Percentiles rank a stretch among this genome's conserved stretches.
Conservation (phyloP, 2,888 invertebrate genomes). For the Neuroscelio doddi region DNA sequence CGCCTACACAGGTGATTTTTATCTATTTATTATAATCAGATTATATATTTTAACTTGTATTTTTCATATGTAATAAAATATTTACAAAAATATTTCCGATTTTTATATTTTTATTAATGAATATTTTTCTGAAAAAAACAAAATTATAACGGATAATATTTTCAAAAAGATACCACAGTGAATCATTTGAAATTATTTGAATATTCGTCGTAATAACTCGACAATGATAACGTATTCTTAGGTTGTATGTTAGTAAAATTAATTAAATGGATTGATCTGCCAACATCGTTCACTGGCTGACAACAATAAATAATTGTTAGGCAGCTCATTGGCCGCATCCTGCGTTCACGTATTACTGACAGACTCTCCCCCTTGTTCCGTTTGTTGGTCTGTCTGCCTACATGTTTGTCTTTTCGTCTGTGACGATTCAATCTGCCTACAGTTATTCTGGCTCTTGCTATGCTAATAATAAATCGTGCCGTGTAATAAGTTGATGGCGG, state of each 20-base stretch:
- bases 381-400: constrained; percentile 63
- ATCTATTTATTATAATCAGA: too few species aligned
- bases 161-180: too few species aligned
- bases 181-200: too few species aligned
- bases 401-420: constrained; percentile 58
- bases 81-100: too few species aligned
- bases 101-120: too few species aligned
- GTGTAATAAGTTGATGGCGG: constrained; percentile 25
- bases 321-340: constrained; percentile 70
- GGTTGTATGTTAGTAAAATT: constrained; percentile 28
- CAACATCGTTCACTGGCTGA: constrained; percentile 55
- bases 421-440: constrained; percentile 48
- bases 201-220: too few species aligned
- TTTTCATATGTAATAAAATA: too few species aligned
- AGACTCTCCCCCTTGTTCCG: constrained; percentile 61
- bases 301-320: constrained; percentile 70
- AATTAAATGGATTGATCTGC: constrained; percentile 54
- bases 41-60: too few species aligned
- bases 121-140: too few species aligned
- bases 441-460: constrained; percentile 32
- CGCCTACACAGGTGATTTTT: too few species aligned
- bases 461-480: constrained; percentile 44
- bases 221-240: constrained; percentile 9
- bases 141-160: too few species aligned
- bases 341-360: constrained; percentile 58